These are phyloP conservation scores for Melanotaenia maccullochi DNA, from an alignment of 2,797 vertebrate genomes.

Conservation along the genomic window DNA sequence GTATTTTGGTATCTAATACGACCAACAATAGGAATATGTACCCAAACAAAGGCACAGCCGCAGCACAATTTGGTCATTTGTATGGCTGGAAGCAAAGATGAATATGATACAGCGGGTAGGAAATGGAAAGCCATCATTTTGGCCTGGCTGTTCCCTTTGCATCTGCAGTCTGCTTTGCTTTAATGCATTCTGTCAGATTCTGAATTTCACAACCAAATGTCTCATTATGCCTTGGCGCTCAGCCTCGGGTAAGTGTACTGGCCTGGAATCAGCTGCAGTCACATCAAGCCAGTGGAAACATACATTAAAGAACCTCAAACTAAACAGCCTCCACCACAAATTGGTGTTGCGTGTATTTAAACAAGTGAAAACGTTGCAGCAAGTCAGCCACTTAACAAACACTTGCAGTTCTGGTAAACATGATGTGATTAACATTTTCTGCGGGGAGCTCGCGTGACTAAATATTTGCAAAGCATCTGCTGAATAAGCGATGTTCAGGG, in stretches of 20 bases:
- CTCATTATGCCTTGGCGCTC: constrained; percentile 79
- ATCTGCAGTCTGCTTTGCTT: constrained; percentile 75
- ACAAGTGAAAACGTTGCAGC: constrained; percentile 40
- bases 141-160: constrained; percentile 63
- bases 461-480: constrained; percentile 60
- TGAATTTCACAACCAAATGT: constrained; percentile 80
- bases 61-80: constrained; percentile 52
- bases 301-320: constrained; percentile 62
- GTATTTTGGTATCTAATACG: constrained; percentile 37
- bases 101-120: constrained; percentile 62
- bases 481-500: constrained; percentile 34
- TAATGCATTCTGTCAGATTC: constrained; percentile 84
- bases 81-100: constrained; percentile 56
- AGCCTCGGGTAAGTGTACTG: constrained; percentile 73
- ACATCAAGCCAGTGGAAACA: constrained; percentile 65
- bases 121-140: constrained; percentile 75
- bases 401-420: constrained; percentile 61
- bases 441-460: constrained; percentile 37
- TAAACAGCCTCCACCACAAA: constrained; percentile 44
- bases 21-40: constrained; percentile 56
- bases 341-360: constrained; percentile 59
- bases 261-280: constrained; percentile 74
- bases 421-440: constrained; percentile 56
- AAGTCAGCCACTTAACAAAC: constrained; percentile 66
- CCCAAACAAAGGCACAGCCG: constrained; percentile 57